Conservation (phyloP, 2,888 invertebrate species). For the Gryllus longicercus region DNA sequence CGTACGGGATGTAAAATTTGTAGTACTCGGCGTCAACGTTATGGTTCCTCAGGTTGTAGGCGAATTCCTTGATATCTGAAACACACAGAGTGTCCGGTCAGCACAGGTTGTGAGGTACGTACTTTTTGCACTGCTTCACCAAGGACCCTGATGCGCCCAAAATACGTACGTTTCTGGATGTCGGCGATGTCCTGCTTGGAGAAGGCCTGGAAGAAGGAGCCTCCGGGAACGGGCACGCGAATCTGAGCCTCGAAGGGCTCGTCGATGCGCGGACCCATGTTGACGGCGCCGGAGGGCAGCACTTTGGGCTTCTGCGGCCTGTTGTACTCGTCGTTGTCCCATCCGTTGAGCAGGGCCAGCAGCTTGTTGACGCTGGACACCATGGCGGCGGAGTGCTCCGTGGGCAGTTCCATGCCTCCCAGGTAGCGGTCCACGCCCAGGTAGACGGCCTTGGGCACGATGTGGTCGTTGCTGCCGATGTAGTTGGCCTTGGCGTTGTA, state of each 20-base stretch:
- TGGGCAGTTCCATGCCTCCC: conserved; percentile 45
- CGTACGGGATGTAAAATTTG: not conserved
- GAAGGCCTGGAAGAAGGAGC: not conserved
- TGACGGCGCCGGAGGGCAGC: not conserved
- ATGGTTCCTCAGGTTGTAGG: no score
- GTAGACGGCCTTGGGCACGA: conserved; percentile 35
- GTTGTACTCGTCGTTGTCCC: not conserved
- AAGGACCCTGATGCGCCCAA: no score
- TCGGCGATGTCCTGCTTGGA: not conserved
- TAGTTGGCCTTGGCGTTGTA: conserved; percentile 35
- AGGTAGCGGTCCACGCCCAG: conserved; percentile 39
- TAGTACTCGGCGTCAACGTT: not conserved
- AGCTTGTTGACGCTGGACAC: not conserved
- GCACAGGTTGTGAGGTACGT: no score
- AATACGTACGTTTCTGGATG: not conserved
- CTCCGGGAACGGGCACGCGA: not conserved
- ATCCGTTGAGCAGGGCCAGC: not conserved
- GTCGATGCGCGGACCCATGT: not conserved
- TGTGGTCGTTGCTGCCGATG: conserved; percentile 36
- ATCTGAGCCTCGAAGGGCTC: not conserved
- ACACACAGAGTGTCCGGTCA: no score
- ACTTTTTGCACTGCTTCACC: no score
- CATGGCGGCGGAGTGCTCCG: conserved; percentile 28
- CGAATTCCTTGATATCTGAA: no score
- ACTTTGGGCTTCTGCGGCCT: not conserved